Evolutionary conservation across 2,888 invertebrate species (phyloP), one percentile per base, ranked within the genome.

Genomic region (Teinopalpus imperialis): DNA sequence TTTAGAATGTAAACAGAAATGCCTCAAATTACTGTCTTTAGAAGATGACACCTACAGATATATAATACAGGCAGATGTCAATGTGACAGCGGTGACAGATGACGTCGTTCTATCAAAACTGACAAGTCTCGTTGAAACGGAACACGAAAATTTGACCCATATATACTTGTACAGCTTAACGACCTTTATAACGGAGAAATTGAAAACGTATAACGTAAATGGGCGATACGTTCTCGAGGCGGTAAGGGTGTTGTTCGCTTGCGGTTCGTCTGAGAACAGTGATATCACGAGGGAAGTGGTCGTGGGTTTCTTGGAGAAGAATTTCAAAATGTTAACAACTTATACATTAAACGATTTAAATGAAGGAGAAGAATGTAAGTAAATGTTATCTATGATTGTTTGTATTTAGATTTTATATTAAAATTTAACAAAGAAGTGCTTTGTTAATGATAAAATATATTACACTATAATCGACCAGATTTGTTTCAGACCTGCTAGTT

Each of bases 1-100:
- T 52, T 52, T 71, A 5, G 81, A 83, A 51, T 81, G 81, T 44
- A 65, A 61, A 21, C 74, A 76, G 42, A 86, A 83, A 56, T 59
- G 72, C 12, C 54, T 86, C 1, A 69, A 63, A 59, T 48, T 86
- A 1, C 47, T 87, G 0, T 60, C 68, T 1, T 48, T 76, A 13
- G 65, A 74, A 43, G 58, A 62, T 0, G 49, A 76, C 26, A 76
- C 76, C 0, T 74, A 81, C 23, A 55, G 36, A 9, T 45, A 57
- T 10, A 65, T 81, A 4, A 54, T 81, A 1, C 51, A 58, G 30
- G 40, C 56, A 0, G 63, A 61, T 49, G 52, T 53, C 2, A 39
- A 27, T 1, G 45, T 50, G 8, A 44, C n/a, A n/a, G n/a, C n/a
- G n/a, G n/a, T 61, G 1, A 51, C 52, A 0, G 57, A 73, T 12